Percentiles rank a stretch among this genome's conserved stretches.
Conservation (phyloP, 2,797 vertebrate genomes). For the Chelonia mydas region DNA sequence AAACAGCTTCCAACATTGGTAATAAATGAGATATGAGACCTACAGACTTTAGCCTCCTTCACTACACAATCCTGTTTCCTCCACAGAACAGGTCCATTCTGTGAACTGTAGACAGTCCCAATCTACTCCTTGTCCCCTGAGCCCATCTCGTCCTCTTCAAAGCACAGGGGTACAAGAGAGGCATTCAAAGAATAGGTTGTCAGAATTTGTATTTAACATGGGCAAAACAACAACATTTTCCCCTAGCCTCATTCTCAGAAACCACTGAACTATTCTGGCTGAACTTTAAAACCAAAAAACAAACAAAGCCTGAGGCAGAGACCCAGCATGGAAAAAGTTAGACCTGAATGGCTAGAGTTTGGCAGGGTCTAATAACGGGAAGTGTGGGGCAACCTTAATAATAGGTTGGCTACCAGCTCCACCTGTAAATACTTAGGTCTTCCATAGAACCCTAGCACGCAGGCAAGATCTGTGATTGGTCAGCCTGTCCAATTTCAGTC, state of each 20-base stretch:
- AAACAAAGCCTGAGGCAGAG: slow-evolving; percentile 45
- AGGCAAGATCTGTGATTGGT: neutral
- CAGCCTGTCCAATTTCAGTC: neutral
- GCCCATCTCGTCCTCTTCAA: neutral
- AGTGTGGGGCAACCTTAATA: neutral
- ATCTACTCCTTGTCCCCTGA: neutral
- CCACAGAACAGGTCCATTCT: neutral
- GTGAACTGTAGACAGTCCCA: neutral
- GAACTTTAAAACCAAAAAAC: neutral
- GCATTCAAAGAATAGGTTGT: slow-evolving; percentile 34
- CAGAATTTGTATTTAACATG: neutral
- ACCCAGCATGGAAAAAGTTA: neutral
- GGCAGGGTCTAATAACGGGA: neutral
- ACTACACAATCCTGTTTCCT: neutral
- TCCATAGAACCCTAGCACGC: neutral
- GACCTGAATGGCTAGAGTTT: neutral
- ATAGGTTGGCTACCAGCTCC: accelerated
- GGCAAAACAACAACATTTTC: slow-evolving; percentile 16
- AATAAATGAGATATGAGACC: neutral
- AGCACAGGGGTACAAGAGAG: neutral
- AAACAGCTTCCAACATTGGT: neutral
- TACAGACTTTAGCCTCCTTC: neutral
- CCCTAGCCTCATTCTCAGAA: slow-evolving; percentile 7
- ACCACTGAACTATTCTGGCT: slow-evolving; percentile 25
- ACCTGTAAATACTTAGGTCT: accelerated